Percentiles rank a stretch among this genome's conserved stretches.
Conservation (phyloP, 1,140 invertebrate species). For the Drosophila bifasciata region DNA sequence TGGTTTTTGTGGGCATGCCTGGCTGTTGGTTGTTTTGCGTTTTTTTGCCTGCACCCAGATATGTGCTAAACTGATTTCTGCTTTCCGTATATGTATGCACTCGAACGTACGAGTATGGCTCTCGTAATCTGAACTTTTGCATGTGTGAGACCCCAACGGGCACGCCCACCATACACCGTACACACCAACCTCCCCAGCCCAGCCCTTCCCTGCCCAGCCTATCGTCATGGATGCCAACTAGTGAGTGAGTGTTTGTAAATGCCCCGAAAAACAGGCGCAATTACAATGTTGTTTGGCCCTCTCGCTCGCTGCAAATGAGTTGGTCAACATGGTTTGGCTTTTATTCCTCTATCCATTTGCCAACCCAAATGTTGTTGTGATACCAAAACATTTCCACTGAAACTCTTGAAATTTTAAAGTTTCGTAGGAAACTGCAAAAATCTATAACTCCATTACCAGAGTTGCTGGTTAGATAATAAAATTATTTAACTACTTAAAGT, state of each 20-base stretch:
- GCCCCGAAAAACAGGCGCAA: constrained; percentile 60
- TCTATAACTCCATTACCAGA: too few relatives aligned
- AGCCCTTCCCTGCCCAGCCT: too few relatives aligned
- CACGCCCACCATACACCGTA: constrained; percentile 49
- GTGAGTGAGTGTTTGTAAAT: constrained; percentile 35
- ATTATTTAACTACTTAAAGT: too few relatives aligned
- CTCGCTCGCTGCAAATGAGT: constrained; percentile 66
- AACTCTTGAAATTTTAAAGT: constrained; percentile 20
- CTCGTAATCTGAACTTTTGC: constrained; percentile 66
- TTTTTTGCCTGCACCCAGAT: constrained; percentile 28
- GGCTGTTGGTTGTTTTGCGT: constrained; percentile 10
- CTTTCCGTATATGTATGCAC: constrained; percentile 22
- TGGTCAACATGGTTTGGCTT: constrained; percentile 72
- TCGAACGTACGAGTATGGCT: constrained; percentile 34
- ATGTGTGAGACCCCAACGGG: constrained; percentile 51
- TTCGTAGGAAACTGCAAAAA: too few relatives aligned
- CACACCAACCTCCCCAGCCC: background rate
- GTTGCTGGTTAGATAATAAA: too few relatives aligned
- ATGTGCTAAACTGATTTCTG: constrained; percentile 75
- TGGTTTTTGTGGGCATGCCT: constrained; percentile 49
- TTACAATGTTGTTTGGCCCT: constrained; percentile 67
- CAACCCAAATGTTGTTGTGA: constrained; percentile 24
- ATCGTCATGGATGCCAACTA: background rate
- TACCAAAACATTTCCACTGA: constrained; percentile 33
- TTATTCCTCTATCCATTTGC: constrained; percentile 30